phyloP scores from a whole-genome alignment of 2,113 vertebrate species.

The Cathartes aura region DNA sequence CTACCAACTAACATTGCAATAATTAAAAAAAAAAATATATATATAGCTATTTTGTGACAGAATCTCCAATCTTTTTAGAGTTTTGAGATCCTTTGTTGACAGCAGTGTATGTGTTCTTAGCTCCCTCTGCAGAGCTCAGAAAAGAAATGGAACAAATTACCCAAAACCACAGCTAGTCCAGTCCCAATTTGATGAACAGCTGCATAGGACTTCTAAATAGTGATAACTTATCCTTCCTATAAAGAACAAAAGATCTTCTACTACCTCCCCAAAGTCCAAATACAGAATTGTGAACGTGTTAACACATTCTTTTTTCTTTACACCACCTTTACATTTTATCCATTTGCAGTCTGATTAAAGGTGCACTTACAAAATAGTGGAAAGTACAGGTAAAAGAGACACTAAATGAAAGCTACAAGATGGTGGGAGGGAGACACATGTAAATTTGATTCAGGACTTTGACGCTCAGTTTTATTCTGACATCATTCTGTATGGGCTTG shows the following conservation, averaged over 20 bases:
- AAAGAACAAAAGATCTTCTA: background rate
- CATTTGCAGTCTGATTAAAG: background rate
- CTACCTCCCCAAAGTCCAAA: background rate
- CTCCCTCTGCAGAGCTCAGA: constrained; percentile 40
- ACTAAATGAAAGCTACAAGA: background rate
- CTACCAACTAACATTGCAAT: background rate
- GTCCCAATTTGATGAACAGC: background rate
- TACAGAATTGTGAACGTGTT: background rate
- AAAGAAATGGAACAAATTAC: background rate
- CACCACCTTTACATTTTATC: background rate
- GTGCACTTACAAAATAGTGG: background rate
- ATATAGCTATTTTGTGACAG: background rate
- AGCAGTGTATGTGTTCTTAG: background rate
- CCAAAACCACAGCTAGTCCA: background rate
- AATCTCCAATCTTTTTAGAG: background rate
- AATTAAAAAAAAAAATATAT: background rate
- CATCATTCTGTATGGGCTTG: background rate
- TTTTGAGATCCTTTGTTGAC: background rate
- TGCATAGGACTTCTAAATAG: background rate
- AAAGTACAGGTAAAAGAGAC: background rate
- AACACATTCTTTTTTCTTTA: background rate
- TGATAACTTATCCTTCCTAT: background rate
- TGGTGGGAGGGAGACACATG: background rate
- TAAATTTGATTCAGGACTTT: background rate
- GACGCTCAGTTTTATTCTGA: background rate